Evolutionary conservation across 2,797 vertebrate species (phyloP), one percentile per base, ranked within the genome.

Genomic region (Cuculus canorus): DNA sequence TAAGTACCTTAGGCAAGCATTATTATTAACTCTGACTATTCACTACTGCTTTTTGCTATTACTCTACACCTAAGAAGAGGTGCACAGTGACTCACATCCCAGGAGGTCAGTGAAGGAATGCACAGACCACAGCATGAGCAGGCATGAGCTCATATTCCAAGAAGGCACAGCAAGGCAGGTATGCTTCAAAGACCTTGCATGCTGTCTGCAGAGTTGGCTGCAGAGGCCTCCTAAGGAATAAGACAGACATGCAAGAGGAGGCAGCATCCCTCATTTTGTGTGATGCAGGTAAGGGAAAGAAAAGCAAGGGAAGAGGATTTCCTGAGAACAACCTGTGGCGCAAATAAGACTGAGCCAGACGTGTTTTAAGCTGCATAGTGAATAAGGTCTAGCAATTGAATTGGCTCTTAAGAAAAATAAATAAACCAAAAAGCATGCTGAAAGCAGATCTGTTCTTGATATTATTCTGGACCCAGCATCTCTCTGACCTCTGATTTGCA

Each of bases 1-100:
- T 24, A 43, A 94, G 73, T 53, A 79, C 93, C 92, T 82, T 59
- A 76, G 90, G 93, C 92, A 80, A 92, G 71, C 53, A 66, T 95
- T 96, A 92, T 95, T 63, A 88, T 95, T 95, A 95, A 92, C 86
- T 89, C 72, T 0, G 7, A 77, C 88, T 93, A 93, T 91, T 94
- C 92, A 91, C 65, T 79, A 52, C 79, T 81, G 57, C 1, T 86
- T 91, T 91, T 87, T 86, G 76, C 57, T 82, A 28, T 86, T 81
- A 57, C 78, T 64, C 43, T 89, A 32, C 53, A 80, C 82, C 79
- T 90, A 57, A 83, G 71, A 79, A 81, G 89, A 64, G 71, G 37
- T n/a, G n/a, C 61, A 75, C 68, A 33, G 13, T 87, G 94, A 89
- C 84, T 96, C 94, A 80, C 78, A 85, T 59, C 43, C 60, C 60